Evolutionary conservation across 2,888 invertebrate genomes (phyloP), one percentile per base, ranked within the genome.

Genomic region (Eupithecia insigniata): DNA sequence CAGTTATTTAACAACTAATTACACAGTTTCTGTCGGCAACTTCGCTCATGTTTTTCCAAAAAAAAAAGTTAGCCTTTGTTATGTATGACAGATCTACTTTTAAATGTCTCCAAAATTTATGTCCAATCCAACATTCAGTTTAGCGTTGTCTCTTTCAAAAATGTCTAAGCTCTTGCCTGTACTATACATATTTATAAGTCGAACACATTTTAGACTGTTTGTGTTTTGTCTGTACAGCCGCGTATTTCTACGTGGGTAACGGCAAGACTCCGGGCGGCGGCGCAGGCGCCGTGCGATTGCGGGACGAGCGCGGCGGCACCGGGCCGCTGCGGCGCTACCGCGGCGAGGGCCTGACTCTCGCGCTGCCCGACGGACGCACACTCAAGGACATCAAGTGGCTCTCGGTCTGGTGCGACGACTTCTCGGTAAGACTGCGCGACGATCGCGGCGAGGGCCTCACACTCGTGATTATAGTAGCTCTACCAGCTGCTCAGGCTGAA

Each of bases 381-480:
- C 93, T 98, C 74, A 95, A 95, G 82, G 97, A 97, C 89, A 95
- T 98, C 87, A 96, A 96, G 87, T 98, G 98, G 97, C 96, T 99
- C 90, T 96, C 97, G 16, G 96, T 99, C 51, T 99, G 98, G 97
- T 98, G 98, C 89, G 97, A 98, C 85, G 98, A 98, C 87, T 98
- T 96, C 84, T 95, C 97, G 71, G 98, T 98, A 85, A 96, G 96
- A 95, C 26, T 30, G 16, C 28, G 14, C n/a, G 30, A 18, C 8
- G 16, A n/a, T 5, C 30, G 30, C 30, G n/a, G 51, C 51, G 51
- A n/a, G 51, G 22, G 51, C 51, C 51, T 22, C 8, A 22, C 39
- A 16, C 16, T 16, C 16, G 4, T 7, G 39, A 4, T 51, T 1
- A 55, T 55, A 3, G 3, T n/a, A 66, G 18, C 10, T 10, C 14